These are phyloP conservation scores for Metopia argyrocephala DNA, from an alignment of 2,888 invertebrate genomes.

Conservation along the genomic window DNA sequence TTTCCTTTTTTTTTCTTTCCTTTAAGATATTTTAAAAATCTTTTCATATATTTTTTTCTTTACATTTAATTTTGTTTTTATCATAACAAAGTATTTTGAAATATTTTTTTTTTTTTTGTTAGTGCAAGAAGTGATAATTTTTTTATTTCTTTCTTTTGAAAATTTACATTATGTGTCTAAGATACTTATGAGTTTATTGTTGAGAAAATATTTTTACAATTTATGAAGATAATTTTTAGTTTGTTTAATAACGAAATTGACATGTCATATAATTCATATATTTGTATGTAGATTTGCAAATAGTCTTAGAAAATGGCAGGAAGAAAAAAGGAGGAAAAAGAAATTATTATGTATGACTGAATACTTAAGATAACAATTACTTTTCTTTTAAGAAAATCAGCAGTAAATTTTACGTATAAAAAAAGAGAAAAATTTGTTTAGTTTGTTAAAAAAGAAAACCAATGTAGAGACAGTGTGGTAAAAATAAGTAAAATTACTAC, in stretches of 20 bases:
- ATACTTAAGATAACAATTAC: no score
- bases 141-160: background rate
- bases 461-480: no score
- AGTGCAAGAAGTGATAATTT: background rate
- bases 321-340: no score
- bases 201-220: background rate
- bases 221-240: constrained; percentile 31
- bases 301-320: no score
- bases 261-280: constrained; percentile 13
- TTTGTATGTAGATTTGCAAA: background rate
- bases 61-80: background rate
- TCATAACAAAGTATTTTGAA: background rate
- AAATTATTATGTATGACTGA: no score
- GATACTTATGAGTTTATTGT: background rate
- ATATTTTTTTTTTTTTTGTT: background rate
- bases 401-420: no score
- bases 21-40: no score
- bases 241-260: constrained; percentile 32
- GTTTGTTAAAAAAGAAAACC: no score
- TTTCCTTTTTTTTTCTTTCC: background rate
- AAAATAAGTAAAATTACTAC: no score
- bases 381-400: no score
- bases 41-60: constrained; percentile 1
- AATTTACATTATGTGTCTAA: constrained; percentile 48
- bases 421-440: no score